Percentiles rank a stretch among this genome's conserved stretches.
Conservation (phyloP, 1,140 invertebrate genomes). For the Melitaea cinxia region DNA sequence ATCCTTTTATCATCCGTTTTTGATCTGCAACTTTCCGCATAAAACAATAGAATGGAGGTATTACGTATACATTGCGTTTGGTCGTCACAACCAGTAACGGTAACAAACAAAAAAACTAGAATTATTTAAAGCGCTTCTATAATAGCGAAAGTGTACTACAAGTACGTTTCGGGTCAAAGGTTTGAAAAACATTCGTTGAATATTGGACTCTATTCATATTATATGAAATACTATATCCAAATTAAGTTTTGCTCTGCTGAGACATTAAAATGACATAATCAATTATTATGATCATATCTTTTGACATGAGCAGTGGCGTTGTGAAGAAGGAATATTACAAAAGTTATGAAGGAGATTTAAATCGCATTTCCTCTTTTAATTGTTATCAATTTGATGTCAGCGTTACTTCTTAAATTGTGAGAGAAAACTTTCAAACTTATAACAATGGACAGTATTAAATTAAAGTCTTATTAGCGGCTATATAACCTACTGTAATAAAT, state of each 20-base stretch:
- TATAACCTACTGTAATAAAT: not conserved
- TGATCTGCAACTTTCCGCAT: not conserved
- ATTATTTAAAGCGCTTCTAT: slow-evolving; percentile 22
- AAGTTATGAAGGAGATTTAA: not conserved
- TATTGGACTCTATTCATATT: not conserved
- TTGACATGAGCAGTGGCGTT: not conserved
- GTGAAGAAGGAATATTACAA: not conserved
- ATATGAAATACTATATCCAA: not conserved
- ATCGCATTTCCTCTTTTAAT: not conserved
- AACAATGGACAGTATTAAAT: not conserved
- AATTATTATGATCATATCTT: slow-evolving; percentile 29
- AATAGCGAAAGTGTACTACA: slow-evolving; percentile 34
- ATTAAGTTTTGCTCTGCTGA: not conserved
- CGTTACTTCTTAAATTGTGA: not conserved
- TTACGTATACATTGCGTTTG: too few relatives aligned
- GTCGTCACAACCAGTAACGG: not conserved
- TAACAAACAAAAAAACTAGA: not conserved
- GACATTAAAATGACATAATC: slow-evolving; percentile 26
- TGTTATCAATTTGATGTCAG: not conserved
- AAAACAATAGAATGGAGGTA: not conserved
- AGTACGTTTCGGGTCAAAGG: slow-evolving; percentile 27
- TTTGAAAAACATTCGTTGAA: not conserved
- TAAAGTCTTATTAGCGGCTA: not conserved
- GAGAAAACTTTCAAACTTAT: not conserved
- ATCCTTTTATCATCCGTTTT: not conserved